Evolutionary conservation across 2,113 vertebrate species (phyloP), one percentile per base, ranked within the genome.

Genomic region (Dicerorhinus sumatrensis): DNA sequence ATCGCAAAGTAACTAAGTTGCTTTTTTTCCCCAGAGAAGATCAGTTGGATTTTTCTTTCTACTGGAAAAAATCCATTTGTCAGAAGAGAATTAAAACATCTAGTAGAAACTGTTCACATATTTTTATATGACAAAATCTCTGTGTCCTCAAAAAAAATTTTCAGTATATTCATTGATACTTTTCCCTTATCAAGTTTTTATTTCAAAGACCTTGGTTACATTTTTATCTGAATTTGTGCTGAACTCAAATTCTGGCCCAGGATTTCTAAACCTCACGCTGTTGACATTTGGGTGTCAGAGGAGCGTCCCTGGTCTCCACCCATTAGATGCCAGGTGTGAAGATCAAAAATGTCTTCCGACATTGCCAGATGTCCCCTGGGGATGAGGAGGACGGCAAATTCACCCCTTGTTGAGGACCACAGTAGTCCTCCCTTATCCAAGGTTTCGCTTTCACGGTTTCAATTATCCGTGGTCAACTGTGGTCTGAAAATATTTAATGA

Each of bases 31-130:
- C 18, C 85, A 2, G 25, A 85, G n/a, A 67, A 54, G 3, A 42
- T 39, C 20, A 65, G 11, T 73, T 42, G 6, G 39, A 69, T 27
- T 81, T 23, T 65, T 33, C 18, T 83, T 83, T 79, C 60, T 17
- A 27, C 9, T 51, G 51, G 54, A 62, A 85, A 87, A 95, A 93
- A 82, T 54, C 60, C 25, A 65, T 46, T 95, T 89, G 36, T 77
- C 46, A 36, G 46, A 89, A 33, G 10, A 80, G 13, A 91, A 79
- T n/a, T 84, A 60, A 63, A 67, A 75, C 84, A 75, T 58, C 6
- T 42, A 63, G 16, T n/a, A 33, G 58, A 96, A 63, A 75, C 29
- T 39, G 5, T 8, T 31, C 12, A 46, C 21, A 12, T 36, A 1
- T 3, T 54, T 95, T 72, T 14, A 39, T 20, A 13, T 31, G 65